Conservation (phyloP, 2,113 vertebrate species). For the Nipponia nippon region DNA sequence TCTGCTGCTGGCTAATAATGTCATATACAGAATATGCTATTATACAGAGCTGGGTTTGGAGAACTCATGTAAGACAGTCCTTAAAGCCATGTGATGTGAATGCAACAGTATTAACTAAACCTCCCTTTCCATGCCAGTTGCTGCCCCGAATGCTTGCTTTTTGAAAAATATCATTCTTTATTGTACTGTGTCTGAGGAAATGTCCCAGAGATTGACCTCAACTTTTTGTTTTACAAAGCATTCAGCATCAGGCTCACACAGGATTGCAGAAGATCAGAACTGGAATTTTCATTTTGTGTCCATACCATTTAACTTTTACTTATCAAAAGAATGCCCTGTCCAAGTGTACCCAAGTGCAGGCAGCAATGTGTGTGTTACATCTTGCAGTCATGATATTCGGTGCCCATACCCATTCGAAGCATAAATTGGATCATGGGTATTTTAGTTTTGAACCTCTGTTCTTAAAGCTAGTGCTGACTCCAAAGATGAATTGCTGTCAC, state of each 20-base stretch:
- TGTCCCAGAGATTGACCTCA: background rate
- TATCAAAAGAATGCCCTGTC: background rate
- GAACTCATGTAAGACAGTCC: background rate
- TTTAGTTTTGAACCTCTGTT: background rate
- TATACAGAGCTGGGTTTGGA: background rate
- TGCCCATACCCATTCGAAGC: background rate
- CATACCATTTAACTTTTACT: background rate
- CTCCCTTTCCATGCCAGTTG: background rate
- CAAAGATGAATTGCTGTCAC: background rate
- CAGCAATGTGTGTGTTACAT: background rate
- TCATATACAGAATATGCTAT: background rate
- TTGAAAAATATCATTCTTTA: background rate
- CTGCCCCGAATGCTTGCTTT: background rate
- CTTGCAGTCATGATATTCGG: background rate
- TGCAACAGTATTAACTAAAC: background rate
- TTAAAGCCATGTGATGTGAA: background rate
- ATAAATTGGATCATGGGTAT: background rate
- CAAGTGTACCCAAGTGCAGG: background rate
- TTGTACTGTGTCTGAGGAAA: background rate
- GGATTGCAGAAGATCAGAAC: background rate
- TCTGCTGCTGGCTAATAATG: background rate
- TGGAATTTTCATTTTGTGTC: background rate
- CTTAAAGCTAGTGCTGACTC: background rate
- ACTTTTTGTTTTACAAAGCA: background rate
- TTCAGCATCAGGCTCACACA: background rate